Evolutionary conservation across 2,888 invertebrate genomes (phyloP), one percentile per base, ranked within the genome.

Genomic region (Hirudinaria manillensis): DNA sequence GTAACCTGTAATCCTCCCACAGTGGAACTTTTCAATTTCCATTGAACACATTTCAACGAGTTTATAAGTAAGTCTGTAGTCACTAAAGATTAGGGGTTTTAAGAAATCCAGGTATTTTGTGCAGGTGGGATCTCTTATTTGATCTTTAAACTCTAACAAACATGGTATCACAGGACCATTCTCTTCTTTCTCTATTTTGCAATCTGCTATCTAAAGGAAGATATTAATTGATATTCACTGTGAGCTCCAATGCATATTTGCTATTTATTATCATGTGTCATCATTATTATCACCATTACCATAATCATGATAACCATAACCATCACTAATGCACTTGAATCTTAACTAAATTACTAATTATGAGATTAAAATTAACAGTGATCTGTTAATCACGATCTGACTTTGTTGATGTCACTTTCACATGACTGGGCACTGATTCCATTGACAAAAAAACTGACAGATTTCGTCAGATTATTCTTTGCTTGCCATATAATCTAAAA

Each of bases 61-160:
- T 73, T 90, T 90, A 0, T 90, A 89, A 74, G 94, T 89, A 79
- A 93, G 89, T 79, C 91, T 89, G 87, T 92, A 95, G 84, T 98
- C 96, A 82, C 92, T 91, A 84, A 97, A 95, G 0, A 93, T 90
- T 4, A 93, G 89, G 81, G 80, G 80, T 10, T 82, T 82, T 82
- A 85, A 82, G 78, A 89, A 87, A 77, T 89, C 87, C n/a, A 91
- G 86, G 79, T 89, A 88, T 72, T 87, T 86, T n/a, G 87, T 85
- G 81, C 91, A 92, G 45, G 83, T 82, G 10, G 87, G 84, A 51
- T 81, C 82, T 32, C 87, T 87, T 21, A 90, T 86, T 76, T 88
- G 87, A 32, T 89, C 89, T 76, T 88, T 87, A 79, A 88, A 87
- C 76, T 90, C 90, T 16, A 91, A 88, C 77, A 92, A 82, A 82